Evolutionary conservation across 2,888 invertebrate species (phyloP), one percentile per base, ranked within the genome.

Genomic region (Leptopterna dolabrata): DNA sequence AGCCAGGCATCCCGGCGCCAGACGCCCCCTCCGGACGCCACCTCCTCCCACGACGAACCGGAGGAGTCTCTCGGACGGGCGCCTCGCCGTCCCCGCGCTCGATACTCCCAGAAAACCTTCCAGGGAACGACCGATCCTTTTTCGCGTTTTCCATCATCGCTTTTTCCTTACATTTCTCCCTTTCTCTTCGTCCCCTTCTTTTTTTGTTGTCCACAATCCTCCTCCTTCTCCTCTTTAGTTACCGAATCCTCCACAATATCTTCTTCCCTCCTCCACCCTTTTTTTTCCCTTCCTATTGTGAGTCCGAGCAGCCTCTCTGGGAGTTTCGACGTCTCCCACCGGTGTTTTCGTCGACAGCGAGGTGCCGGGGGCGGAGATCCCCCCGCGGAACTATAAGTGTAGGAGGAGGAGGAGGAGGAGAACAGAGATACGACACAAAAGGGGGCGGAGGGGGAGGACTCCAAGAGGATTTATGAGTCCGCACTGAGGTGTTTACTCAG

Each of bases 1-100:
- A 41, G 83, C 83, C 83, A 83, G 83, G 83, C 63, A 43, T 83
- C 83, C 70, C 83, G 83, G 83, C 83, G 83, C 83, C 83, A 70
- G 70, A 29, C 83, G 24, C 78, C 78, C 45, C 78, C 45, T 19
- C 45, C 78, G n/a, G 2, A 2, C 36, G 2, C 36, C 36, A 4
- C 36, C 7, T 45, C 80, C 47, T 80, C 80, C 29, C 19, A 45
- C 80, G 45, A 4, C 55, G 14, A 0, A 14, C 81, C 55, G 70
- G 24, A 78, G 70, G 83, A 63, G 83, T 30, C 83, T 70, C 63
- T 70, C 36, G 24, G 83, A 63, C 83, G 83, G 83, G 83, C 83
- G 83, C 83, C 83, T 13, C 27, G 70, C 71, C 83, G 83, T 43
- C 63, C 43, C 41, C 0, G 19, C 70, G 82, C 55, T 83, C 83